Evolutionary conservation across 1,140 invertebrate genomes (phyloP).

Genomic region (Scaptomyza pallida): DNA sequence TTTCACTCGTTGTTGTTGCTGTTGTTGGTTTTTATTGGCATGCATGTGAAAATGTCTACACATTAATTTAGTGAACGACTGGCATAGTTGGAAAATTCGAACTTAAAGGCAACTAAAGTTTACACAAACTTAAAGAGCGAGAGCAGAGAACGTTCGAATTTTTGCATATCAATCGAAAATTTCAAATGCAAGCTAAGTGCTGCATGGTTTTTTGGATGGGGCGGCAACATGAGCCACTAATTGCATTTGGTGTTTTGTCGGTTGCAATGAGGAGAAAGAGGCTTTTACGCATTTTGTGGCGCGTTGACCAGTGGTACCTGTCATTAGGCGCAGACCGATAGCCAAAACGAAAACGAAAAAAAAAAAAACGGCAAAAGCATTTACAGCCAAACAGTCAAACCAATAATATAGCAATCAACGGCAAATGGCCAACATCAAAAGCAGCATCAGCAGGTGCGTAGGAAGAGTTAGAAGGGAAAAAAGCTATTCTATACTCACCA

Average conservation of each 20-base stretch:
- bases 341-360: no score
- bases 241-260: slow-evolving; percentile 72
- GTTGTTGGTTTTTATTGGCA: slow-evolving; percentile 42
- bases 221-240: slow-evolving; percentile 55
- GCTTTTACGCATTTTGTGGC: slow-evolving; percentile 41
- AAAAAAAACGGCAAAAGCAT: slow-evolving; percentile 17
- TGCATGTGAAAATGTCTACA: slow-evolving; percentile 55
- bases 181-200: slow-evolving; percentile 1
- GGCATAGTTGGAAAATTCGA: slow-evolving; percentile 4
- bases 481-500: slow-evolving; percentile 83
- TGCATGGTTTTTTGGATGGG: no score
- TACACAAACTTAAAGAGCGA: slow-evolving; percentile 27
- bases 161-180: slow-evolving; percentile 19
- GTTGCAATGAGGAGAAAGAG: no score
- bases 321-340: slow-evolving; percentile 60
- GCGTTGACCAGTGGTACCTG: slow-evolving; percentile 56
- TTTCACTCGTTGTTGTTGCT: slow-evolving; percentile 5
- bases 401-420: slow-evolving; percentile 77
- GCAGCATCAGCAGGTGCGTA: background rate
- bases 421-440: slow-evolving; percentile 10
- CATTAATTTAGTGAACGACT: slow-evolving; percentile 56
- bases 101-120: slow-evolving; percentile 41
- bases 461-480: background rate
- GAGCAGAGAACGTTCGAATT: no score
- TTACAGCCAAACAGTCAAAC: slow-evolving; percentile 64